These are phyloP conservation scores for Tyrannus savana DNA, from an alignment of 2,113 vertebrate genomes.

Conservation along the genomic window DNA sequence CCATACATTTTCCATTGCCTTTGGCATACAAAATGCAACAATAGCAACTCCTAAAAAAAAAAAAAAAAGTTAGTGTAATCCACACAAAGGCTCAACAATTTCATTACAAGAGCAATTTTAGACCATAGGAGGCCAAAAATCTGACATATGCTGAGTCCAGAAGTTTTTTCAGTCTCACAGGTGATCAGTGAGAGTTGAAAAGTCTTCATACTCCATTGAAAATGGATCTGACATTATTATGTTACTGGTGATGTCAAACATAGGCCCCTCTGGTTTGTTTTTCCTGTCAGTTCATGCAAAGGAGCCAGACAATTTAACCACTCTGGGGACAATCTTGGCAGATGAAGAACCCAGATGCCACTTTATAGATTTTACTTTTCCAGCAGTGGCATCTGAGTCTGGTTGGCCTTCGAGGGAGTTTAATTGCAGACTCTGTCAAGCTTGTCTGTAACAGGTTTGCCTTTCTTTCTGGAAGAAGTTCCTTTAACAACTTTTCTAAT, in stretches of 20 bases:
- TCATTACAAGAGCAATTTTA: background rate
- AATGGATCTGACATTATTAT: background rate
- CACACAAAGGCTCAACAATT: background rate
- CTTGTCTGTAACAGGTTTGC: background rate
- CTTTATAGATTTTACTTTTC: background rate
- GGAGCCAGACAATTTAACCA: background rate
- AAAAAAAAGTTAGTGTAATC: background rate
- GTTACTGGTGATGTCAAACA: slow-evolving; percentile 22
- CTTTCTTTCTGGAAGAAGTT: background rate
- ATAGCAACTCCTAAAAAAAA: background rate
- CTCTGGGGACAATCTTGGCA: slow-evolving; percentile 25
- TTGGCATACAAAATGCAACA: background rate
- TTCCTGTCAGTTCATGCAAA: background rate
- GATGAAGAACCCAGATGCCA: slow-evolving; percentile 14
- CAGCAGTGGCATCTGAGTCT: background rate
- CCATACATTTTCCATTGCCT: background rate
- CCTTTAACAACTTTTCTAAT: background rate
- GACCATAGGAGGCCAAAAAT: background rate
- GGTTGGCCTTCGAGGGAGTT: background rate
- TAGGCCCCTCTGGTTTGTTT: background rate
- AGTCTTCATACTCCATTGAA: background rate
- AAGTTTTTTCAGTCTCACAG: background rate
- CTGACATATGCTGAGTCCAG: background rate
- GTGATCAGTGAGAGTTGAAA: background rate
- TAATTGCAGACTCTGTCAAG: background rate